Base-by-base conservation (phyloP, 2,888 invertebrate genomes). In the Drosophila kambysellisi region DNA sequence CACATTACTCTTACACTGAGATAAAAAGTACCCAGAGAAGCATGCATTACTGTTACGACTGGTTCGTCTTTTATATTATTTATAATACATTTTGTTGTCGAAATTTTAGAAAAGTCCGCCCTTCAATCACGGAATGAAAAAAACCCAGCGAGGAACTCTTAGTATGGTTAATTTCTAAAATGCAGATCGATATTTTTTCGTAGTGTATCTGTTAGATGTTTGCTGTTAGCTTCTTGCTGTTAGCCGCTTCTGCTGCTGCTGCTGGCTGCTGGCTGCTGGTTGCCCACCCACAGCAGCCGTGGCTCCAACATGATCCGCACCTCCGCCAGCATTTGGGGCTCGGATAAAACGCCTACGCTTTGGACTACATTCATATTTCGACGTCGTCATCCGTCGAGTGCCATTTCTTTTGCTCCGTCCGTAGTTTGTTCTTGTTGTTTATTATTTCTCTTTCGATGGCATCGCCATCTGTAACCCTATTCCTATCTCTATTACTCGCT, bases 341-440 rank as follows among this genome's bases (percentile, higher is more conserved):
- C 30, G 70, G 68, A 58, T 66, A 57, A 66, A 65, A 84, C 87
- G 73, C 90, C 90, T 65, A 87, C 89, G 87, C 62, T 80, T 89
- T 89, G 87, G 84, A 83, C 87, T 75, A 87, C 78, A 89, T 90
- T 87, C 81, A 87, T 90, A 83, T 72, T 66, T 82, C 51, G 63
- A 70, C 32, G 58, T 56, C 41, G 59, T 68, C 48, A 48, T 48
- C 51, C 74, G 66, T 70, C 63, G 59, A 25, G 61, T 70, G 41
- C 39, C 74, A 68, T 78, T 82, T 78, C 81, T 63, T 60, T 50
- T 41, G 63, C 58, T 50, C 53, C 41, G 33, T 56, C 51, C 43
- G 29, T 63, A 63, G 64, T 70, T 70, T 70, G 72, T 81, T 79
- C 70, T 66, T 32, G 35, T 76, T 68, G 74, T 81, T 79, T 81